phyloP scores from a whole-genome alignment of 2,888 invertebrate species.

The Ischnura elegans region DNA sequence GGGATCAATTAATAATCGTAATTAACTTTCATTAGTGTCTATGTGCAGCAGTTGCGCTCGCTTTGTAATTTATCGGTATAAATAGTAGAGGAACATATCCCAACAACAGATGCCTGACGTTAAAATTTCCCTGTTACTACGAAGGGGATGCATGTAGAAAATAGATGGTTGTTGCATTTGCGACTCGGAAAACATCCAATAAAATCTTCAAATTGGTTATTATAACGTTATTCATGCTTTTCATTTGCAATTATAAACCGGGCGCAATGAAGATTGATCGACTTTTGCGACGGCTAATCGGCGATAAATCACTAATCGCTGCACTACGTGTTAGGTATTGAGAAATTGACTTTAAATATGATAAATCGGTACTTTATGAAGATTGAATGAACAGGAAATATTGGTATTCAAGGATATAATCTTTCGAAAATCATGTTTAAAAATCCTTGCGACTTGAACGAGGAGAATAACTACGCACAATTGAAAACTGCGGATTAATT shows the following conservation, averaged over 20 bases:
- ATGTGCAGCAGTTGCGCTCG: no score
- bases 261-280: neutral
- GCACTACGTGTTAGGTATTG: no score
- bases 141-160: neutral
- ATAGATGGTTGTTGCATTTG: neutral
- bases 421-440: neutral
- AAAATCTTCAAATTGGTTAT: neutral
- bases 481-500: neutral
- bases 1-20: no score
- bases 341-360: no score
- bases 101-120: no score
- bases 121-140: no score
- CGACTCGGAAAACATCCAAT: neutral
- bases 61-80: no score
- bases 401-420: neutral
- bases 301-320: neutral
- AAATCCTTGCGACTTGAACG: neutral
- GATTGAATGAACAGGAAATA: neutral
- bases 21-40: no score
- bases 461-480: neutral
- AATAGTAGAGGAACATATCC: no score
- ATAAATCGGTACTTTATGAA: neutral
- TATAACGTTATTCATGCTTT: neutral
- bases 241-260: neutral
- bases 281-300: neutral